These are phyloP conservation scores for Genyomyrus donnyi DNA, from an alignment of 2,113 vertebrate genomes.

Conservation along the genomic window DNA sequence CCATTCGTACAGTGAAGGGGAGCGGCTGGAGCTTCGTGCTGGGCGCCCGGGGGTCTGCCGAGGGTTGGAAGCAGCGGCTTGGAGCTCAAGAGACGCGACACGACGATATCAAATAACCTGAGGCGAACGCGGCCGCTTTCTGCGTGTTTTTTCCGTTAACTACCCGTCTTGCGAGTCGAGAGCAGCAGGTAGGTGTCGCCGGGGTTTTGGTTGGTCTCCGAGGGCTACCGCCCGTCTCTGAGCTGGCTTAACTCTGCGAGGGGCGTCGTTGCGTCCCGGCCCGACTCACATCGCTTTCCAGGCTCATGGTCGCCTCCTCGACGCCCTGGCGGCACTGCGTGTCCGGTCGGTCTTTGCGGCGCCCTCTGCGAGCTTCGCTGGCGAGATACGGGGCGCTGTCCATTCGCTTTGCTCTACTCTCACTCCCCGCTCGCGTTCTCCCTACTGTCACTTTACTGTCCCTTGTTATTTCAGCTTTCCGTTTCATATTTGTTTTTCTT, in stretches of 20 bases:
- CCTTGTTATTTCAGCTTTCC: not conserved
- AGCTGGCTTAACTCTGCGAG: not conserved
- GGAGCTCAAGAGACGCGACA: not conserved
- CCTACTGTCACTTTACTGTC: not conserved
- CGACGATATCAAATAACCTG: not conserved
- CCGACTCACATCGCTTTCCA: not conserved
- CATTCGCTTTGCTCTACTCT: not conserved
- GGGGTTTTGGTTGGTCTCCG: not conserved
- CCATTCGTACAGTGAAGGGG: not conserved
- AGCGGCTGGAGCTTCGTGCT: conserved; percentile 11
- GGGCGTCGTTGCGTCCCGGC: not conserved
- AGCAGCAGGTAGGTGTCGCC: not conserved
- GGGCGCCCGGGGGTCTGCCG: not conserved
- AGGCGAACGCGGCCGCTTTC: not conserved
- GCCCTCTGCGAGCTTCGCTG: not conserved
- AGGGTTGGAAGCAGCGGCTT: not conserved
- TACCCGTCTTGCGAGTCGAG: not conserved
- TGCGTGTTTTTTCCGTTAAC: not conserved
- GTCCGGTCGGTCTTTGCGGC: not conserved
- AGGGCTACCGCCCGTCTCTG: not conserved
- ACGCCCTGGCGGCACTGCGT: not conserved
- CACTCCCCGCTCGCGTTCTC: not conserved
- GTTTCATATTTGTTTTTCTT: not conserved
- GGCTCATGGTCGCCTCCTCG: not conserved
- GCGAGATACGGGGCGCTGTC: not conserved